Evolutionary conservation across 2,113 vertebrate genomes (phyloP).

Genomic region (Pholis gunnellus): DNA sequence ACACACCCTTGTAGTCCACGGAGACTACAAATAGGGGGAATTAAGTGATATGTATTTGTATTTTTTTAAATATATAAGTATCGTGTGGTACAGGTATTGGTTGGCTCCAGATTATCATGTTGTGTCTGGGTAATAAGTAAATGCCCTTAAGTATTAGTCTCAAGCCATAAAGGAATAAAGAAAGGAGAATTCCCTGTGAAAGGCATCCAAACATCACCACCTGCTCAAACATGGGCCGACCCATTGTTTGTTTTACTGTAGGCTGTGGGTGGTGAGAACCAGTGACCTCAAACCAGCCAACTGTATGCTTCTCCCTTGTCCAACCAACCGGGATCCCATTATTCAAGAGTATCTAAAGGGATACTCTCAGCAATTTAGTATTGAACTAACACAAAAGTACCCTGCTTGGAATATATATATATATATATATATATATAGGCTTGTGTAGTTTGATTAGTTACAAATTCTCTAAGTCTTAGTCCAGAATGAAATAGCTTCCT

Average conservation of each 20-base stretch:
- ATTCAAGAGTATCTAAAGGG: not conserved
- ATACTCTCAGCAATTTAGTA: not conserved
- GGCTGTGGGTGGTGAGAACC: not conserved
- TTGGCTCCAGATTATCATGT: not conserved
- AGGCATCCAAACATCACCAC: constrained; percentile 19
- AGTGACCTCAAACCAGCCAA: not conserved
- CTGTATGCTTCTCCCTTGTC: not conserved
- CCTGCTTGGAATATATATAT: not conserved
- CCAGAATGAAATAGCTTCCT: not conserved
- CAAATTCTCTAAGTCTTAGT: not conserved
- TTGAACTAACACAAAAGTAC: not conserved
- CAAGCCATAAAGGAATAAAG: not conserved
- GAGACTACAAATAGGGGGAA: not conserved
- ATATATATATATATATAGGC: not conserved
- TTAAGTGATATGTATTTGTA: not conserved
- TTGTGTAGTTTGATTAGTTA: not conserved
- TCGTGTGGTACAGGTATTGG: not conserved
- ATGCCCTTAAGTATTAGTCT: not conserved
- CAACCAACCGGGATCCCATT: not conserved
- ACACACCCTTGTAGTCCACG: not conserved
- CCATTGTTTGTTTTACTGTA: constrained; percentile 24
- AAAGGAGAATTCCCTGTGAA: not conserved
- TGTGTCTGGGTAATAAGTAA: not conserved
- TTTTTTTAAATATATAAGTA: not conserved
- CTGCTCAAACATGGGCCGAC: constrained; percentile 46